phyloP scores from a whole-genome alignment of 2,113 vertebrate species.

The Eira barbara region DNA sequence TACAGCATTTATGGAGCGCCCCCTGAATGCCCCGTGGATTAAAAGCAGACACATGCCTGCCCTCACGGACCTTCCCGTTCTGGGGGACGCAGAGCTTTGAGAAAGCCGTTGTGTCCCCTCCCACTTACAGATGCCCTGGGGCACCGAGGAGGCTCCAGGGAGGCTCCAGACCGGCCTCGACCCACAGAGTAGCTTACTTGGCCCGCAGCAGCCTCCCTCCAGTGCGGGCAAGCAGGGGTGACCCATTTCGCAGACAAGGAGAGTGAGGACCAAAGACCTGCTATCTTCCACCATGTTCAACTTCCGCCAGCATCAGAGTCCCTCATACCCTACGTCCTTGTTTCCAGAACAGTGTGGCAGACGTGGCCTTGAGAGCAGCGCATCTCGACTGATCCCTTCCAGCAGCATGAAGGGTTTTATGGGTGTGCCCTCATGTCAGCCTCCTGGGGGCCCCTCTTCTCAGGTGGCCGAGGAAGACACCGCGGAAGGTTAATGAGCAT shows the following conservation, averaged over 20 bases:
- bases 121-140: neutral
- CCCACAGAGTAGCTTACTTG: rapidly evolving
- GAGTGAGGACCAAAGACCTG: neutral
- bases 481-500: neutral
- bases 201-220: neutral
- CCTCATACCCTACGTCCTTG: rapidly evolving
- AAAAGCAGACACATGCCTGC: neutral
- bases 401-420: neutral
- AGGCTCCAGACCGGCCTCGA: too few species aligned
- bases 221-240: neutral
- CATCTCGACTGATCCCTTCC: neutral
- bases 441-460: neutral
- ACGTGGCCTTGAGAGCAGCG: neutral
- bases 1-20: neutral
- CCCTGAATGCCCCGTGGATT: rapidly evolving
- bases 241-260: neutral
- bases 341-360: neutral
- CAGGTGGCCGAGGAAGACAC: neutral
- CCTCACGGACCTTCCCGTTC: neutral
- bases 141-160: too few species aligned
- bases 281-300: too few species aligned
- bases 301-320: neutral
- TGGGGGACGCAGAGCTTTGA: neutral
- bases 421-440: neutral
- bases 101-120: too few species aligned